A percentile compares a stretch with the other conserved stretches of the same genome.
Evolutionary conservation across 2,113 vertebrate genomes (phyloP).

Genomic region (Podiceps cristatus): DNA sequence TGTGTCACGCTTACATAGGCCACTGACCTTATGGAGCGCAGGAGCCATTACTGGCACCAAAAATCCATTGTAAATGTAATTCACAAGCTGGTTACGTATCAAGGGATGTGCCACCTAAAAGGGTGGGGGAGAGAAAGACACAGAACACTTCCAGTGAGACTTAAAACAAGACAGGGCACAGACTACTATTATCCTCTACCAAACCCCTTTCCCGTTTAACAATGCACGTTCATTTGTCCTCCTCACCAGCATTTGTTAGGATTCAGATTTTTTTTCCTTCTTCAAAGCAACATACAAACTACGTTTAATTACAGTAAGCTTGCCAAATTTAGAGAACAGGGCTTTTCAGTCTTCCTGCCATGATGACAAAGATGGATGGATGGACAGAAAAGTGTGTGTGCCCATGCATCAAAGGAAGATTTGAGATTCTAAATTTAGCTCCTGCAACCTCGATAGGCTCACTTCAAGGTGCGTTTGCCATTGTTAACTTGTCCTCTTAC

Average conservation of each 20-base stretch:
- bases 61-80: slow-evolving; percentile 97
- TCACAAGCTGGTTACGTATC: slow-evolving; percentile 92
- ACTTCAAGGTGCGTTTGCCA: slow-evolving; percentile 4
- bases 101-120: slow-evolving; percentile 87
- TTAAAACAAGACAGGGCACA: not conserved
- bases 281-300: not conserved
- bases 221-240: not conserved
- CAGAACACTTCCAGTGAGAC: not conserved
- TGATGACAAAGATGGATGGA: slow-evolving; percentile 22
- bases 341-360: not conserved
- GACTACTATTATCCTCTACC: not conserved
- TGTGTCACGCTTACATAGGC: not conserved
- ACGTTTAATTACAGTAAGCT: not conserved
- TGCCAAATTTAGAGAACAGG: not conserved
- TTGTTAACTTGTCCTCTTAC: not conserved
- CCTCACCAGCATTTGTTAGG: not conserved
- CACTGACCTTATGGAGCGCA: slow-evolving; percentile 93
- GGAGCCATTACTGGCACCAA: slow-evolving; percentile 95
- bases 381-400: not conserved
- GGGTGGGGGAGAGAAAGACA: not conserved
- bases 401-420: not conserved
- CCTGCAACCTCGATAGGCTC: not conserved
- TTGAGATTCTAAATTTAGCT: slow-evolving; percentile 22
- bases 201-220: not conserved
- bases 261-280: not conserved